These are phyloP conservation scores for Gryllus bimaculatus DNA, from an alignment of 1,140 invertebrate species.

Conservation along the genomic window DNA sequence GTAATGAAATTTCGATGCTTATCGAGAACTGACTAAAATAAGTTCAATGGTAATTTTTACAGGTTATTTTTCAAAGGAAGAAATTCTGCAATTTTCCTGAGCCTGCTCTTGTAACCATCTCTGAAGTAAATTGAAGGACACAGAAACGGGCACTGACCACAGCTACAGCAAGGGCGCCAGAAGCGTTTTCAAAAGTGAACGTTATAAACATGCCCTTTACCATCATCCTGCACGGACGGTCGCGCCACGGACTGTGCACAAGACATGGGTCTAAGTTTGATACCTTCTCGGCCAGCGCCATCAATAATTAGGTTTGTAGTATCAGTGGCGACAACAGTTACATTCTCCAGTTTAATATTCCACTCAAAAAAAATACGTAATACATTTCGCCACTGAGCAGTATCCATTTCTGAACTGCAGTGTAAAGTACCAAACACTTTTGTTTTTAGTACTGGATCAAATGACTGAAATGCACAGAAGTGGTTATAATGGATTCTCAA, in stretches of 20 bases:
- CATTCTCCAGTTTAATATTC: conserved; percentile 35
- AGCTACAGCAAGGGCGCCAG: too few species aligned
- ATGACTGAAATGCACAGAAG: conserved; percentile 39
- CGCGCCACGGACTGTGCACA: conserved; percentile 38
- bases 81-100: too few species aligned
- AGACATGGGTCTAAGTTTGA: conserved; percentile 39
- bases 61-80: too few species aligned
- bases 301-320: conserved; percentile 31
- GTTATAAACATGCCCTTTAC: too few species aligned
- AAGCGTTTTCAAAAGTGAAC: too few species aligned
- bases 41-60: too few species aligned
- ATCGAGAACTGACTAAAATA: too few species aligned
- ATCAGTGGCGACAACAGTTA: conserved; percentile 39
- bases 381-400: conserved; percentile 32
- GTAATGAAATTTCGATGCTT: too few species aligned
- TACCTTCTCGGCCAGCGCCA: conserved; percentile 32
- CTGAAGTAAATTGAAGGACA: too few species aligned
- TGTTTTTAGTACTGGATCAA: conserved; percentile 31
- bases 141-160: too few species aligned
- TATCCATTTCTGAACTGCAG: conserved; percentile 14
- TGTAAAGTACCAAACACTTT: conserved; percentile 26
- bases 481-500: conserved; percentile 36
- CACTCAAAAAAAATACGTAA: conserved; percentile 38
- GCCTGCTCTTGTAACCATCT: too few species aligned
- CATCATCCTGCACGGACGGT: too few species aligned